Evolutionary conservation across 2,797 vertebrate species (phyloP).

Genomic region (Chelon auratus): DNA sequence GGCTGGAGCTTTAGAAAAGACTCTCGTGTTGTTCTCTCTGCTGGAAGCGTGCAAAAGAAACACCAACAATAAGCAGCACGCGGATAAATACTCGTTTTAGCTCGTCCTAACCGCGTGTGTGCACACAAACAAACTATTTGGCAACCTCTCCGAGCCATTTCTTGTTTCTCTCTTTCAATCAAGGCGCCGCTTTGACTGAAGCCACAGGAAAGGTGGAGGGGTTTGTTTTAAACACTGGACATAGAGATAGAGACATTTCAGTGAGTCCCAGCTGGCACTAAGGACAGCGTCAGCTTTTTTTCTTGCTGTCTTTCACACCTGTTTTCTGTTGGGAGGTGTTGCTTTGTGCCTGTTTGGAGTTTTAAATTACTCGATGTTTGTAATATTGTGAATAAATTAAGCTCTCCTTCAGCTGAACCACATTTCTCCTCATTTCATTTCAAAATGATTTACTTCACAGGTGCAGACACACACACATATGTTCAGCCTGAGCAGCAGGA

Average conservation of each 20-base stretch:
- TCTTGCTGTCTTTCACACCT: conserved; percentile 28
- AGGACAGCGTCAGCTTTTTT: conserved; percentile 20
- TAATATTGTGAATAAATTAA: conserved; percentile 85
- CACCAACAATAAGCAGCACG: conserved; percentile 37
- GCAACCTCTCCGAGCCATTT: conserved; percentile 25
- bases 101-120: conserved; percentile 29
- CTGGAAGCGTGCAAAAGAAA: conserved; percentile 63
- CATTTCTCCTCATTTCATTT: neutral
- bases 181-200: conserved; percentile 42
- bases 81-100: conserved; percentile 31
- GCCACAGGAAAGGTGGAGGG: conserved; percentile 2
- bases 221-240: conserved; percentile 32
- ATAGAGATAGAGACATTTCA: conserved; percentile 28
- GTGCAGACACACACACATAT: neutral
- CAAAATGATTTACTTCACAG: neutral
- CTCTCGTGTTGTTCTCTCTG: conserved; percentile 49
- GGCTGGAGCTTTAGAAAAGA: conserved; percentile 46
- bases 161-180: conserved; percentile 38
- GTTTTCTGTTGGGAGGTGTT: conserved; percentile 44
- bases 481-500: neutral
- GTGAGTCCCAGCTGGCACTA: conserved; percentile 11
- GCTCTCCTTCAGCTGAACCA: conserved; percentile 29
- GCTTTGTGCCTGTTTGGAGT: conserved; percentile 71
- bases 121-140: conserved; percentile 19
- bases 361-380: conserved; percentile 75